Base-by-base conservation (phyloP, 2,797 vertebrate species). In the Amazonetta brasiliensis region DNA sequence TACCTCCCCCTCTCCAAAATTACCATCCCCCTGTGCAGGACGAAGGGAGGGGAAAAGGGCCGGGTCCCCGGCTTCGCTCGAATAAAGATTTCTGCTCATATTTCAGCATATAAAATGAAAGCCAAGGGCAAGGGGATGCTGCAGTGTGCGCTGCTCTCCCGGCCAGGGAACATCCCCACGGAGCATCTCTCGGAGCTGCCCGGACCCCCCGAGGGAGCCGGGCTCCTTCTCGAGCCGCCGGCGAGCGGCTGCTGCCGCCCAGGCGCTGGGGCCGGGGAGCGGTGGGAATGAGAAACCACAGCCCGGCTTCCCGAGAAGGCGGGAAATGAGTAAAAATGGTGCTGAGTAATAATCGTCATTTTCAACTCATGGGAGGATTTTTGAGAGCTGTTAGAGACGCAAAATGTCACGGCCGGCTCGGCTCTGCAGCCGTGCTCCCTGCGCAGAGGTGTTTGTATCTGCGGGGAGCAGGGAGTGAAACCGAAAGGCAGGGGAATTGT, bases 261-360 rank as follows among this genome's bases (percentile, higher is more conserved):
- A 35, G 76, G 22, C 28, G 46, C 30, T 2, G 25, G 66, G 74
- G 20, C 4, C 15, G 43, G 31, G n/a, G 43, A n/a, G 0, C 3
- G 12, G n/a, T 2, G 92, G 48, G 52, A 64, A 16, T 22, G 71
- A 90, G 64, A 22, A 90, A 72, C 18, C 46, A 67, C 74, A 17
- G 50, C 46, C 23, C 8, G 3, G 68, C 87, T 94, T 94, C 95
- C 76, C 64, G 54, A 78, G 79, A 94, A 92, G 93, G 93, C 54
- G 87, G 82, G 94, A 96, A 95, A 86, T 94, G 93, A 97, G 82
- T 94, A n/a, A 94, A 95, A 92, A 81, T 41, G 94, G 16, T 95
- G 91, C 93, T 90, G 88, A 81, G 89, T 87, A 89, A 92, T 69
- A 94, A 86, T 86, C 60, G 15, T 86, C 76, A 5, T 94, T 96